phyloP scores from a whole-genome alignment of 1,140 invertebrate species.

The Drosophila repleta region DNA sequence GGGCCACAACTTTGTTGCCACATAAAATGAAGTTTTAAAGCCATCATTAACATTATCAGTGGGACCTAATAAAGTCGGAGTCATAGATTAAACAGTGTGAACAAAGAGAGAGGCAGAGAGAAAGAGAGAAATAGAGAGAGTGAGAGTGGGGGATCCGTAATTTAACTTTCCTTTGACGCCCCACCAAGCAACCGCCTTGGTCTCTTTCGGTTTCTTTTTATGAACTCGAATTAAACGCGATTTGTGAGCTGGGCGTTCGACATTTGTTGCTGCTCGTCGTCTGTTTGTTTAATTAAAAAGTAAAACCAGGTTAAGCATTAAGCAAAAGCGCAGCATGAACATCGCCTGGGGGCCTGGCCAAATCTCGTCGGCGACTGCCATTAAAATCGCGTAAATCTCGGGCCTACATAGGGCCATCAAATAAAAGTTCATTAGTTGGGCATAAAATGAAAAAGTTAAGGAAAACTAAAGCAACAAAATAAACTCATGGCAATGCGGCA shows the following conservation, averaged over 20 bases:
- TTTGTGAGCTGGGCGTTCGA: constrained; percentile 45
- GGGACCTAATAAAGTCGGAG: constrained; percentile 43
- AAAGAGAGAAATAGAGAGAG: not conserved
- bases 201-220: constrained; percentile 54
- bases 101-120: not conserved
- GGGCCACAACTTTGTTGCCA: constrained; percentile 38
- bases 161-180: constrained; percentile 63
- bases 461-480: not conserved
- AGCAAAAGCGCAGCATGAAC: constrained; percentile 73
- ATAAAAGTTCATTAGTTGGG: constrained; percentile 71
- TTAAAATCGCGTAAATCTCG: constrained; percentile 69
- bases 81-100: constrained; percentile 21
- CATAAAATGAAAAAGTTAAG: constrained; percentile 39
- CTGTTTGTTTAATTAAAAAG: constrained; percentile 76
- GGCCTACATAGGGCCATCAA: constrained; percentile 56
- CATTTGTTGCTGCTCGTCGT: constrained; percentile 37
- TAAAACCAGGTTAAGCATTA: constrained; percentile 74
- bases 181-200: constrained; percentile 32
- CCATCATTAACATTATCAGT: constrained; percentile 76
- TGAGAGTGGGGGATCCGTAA: constrained; percentile 15
- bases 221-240: constrained; percentile 67
- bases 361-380: constrained; percentile 46
- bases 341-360: constrained; percentile 40
- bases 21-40: constrained; percentile 65
- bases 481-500: constrained; percentile 15